Percentiles rank a stretch among this genome's conserved stretches.
These are phyloP conservation scores for Coracopsis vasa DNA, from an alignment of 2,113 vertebrate genomes.

Conservation along the genomic window DNA sequence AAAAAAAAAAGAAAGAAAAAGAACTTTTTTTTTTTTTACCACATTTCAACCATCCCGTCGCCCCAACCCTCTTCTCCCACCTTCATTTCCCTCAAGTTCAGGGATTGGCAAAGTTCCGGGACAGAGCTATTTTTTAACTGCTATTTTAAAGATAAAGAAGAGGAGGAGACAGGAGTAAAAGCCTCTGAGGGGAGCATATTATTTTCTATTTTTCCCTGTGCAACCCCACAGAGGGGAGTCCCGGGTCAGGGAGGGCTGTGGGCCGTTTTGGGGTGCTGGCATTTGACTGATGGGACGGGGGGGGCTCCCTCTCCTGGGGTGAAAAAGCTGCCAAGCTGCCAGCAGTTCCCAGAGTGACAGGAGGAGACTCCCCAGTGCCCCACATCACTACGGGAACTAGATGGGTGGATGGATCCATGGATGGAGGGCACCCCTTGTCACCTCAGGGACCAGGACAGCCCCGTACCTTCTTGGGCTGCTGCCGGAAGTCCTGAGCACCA, in stretches of 20 bases:
- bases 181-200: rapidly evolving
- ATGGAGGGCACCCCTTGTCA: conserved; percentile 62
- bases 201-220: not conserved
- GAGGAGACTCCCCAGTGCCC: not conserved
- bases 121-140: not conserved
- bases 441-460: conserved; percentile 73
- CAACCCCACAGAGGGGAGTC: not conserved
- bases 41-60: not conserved
- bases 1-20: too few species aligned
- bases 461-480: conserved; percentile 82
- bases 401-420: not conserved
- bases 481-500: conserved; percentile 75
- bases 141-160: not conserved
- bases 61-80: not conserved
- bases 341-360: rapidly evolving
- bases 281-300: not conserved
- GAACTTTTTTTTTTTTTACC: not conserved
- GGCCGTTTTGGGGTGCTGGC: not conserved
- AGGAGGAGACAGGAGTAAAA: not conserved
- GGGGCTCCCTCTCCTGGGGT: too few species aligned
- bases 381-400: not conserved
- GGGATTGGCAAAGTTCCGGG: not conserved
- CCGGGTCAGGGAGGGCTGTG: not conserved
- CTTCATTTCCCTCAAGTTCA: not conserved
- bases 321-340: not conserved